Base-by-base conservation (phyloP, 92 coral and sea anemone species). In the Porites lobata region DNA sequence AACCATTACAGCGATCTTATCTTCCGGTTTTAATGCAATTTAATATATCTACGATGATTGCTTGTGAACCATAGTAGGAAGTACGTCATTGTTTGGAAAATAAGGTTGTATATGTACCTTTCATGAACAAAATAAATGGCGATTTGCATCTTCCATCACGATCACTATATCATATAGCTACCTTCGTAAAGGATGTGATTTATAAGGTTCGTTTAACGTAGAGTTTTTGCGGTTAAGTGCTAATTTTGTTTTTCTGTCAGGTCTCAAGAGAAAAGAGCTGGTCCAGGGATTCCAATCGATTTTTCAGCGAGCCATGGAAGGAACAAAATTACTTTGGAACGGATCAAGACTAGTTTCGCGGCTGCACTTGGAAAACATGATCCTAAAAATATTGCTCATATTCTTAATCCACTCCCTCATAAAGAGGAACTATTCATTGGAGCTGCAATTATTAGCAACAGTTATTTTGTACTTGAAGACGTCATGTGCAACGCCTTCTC, bases 361-460 rank as follows among this genome's bases (percentile, higher is more conserved):
- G 67, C 29, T 38, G 77, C 83, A 78, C 61, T 59, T 43, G 69
- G 77, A 65, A 61, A 69, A 57, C 61, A 11, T 68, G 24, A 21
- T 85, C 57, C 20, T 77, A 18, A 85, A 85, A 54, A 68, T 68
- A 9, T 7, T 77, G 47, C 82, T 85, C 13, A 19, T 85, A 29
- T 15, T 85, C 73, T 58, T 85, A 76, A 10, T 85, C 57, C 67
- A 85, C 57, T 15, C 59, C 3, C n/a, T 85, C 62, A 63, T 85
- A n/a, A 78, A 47, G 65, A 58, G n/a, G 69, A 68, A 67, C 50
- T 21, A n/a, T 56, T 54, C 76, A 29, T 43, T 85, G 69, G 84
- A 85, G 47, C 29, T 85, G 32, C 89, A 78, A 6, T 53, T 67
- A 66, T 65, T 85, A n/a, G 38, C 77, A 43, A 77, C 84, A 15